Evolutionary conservation across 1,140 invertebrate genomes (phyloP).

Genomic region (Proctacanthus coquilletti): DNA sequence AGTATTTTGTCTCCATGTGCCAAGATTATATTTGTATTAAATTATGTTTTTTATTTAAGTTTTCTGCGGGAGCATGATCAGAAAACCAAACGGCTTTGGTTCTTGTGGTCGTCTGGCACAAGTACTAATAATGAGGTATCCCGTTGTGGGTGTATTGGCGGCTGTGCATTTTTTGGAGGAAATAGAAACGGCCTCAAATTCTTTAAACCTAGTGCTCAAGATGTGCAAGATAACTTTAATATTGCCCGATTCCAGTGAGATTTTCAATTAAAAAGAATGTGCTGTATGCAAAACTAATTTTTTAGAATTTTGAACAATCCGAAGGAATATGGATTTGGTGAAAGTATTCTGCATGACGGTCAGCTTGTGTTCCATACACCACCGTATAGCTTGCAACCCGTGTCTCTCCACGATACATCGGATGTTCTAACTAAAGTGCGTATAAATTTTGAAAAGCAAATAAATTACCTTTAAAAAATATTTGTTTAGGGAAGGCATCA

Average conservation of each 20-base stretch:
- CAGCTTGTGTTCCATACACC: slow-evolving; percentile 83
- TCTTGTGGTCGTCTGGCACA: slow-evolving; percentile 69
- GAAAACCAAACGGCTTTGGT: slow-evolving; percentile 78
- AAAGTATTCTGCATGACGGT: slow-evolving; percentile 77
- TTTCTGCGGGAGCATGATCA: slow-evolving; percentile 83
- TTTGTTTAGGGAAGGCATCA: slow-evolving; percentile 15
- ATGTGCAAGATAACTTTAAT: slow-evolving; percentile 67
- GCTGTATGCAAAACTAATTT: not conserved
- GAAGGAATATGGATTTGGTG: slow-evolving; percentile 69
- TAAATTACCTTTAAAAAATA: not conserved
- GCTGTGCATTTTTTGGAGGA: slow-evolving; percentile 84
- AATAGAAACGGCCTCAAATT: slow-evolving; percentile 75
- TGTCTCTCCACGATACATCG: slow-evolving; percentile 53
- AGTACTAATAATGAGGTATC: slow-evolving; percentile 24
- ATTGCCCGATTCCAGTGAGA: slow-evolving; percentile 54
- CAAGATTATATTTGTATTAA: not conserved
- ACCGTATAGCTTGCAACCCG: slow-evolving; percentile 63
- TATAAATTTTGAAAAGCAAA: not conserved
- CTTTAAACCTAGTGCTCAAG: slow-evolving; percentile 67
- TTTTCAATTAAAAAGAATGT: not conserved
- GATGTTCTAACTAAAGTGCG: slow-evolving; percentile 21
- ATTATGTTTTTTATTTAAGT: slow-evolving; percentile 19
- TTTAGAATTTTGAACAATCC: slow-evolving; percentile 29
- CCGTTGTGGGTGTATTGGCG: slow-evolving; percentile 89
- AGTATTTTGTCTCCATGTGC: slow-evolving; percentile 21